Base-by-base conservation (phyloP, 2,888 invertebrate species). In the Pegoplata infirma region DNA sequence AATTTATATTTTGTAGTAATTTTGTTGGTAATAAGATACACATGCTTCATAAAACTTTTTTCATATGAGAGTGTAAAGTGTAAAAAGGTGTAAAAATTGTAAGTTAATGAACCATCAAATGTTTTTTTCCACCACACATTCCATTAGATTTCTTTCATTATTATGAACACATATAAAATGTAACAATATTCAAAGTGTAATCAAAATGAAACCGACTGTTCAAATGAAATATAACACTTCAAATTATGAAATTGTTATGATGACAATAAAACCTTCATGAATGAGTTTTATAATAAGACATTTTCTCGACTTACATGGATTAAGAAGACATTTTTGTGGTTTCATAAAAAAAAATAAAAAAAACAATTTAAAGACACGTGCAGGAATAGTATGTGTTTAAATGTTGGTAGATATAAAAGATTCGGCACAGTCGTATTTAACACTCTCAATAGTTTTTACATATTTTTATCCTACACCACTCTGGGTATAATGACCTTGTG, bases 61-160 rank as follows among this genome's bases (percentile, higher is more conserved):
- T 53, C 46, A 56, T 17, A 36, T 17, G 17, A 12, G n/a, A 3
- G 28, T 64, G n/a, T 49, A 19, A 59, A 44, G 17, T 59, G n/a
- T 64, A 64, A 69, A 55, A 69, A 46, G 56, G 56, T 69, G 63
- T 69, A 64, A 69, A 63, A 63, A 64, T 44, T 76, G 32, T 32
- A 51, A 69, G 51, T 58, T 58, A 64, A 64, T 44, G 72, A 47
- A 55, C 55, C 56, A 63, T 64, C 55, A 63, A 59, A 36, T 8
- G 5, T 28, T 28, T 16, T 14, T 6, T 16, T 49, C 8, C 19
- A 32, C 4, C 12, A 40, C 36, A n/a, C n/a, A 12, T n/a, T n/a
- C n/a, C n/a, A n/a, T n/a, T n/a, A n/a, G n/a, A n/a, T n/a, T n/a
- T n/a, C n/a, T n/a, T n/a, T n/a, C n/a, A n/a, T n/a, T 40, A 10